Base-by-base conservation (phyloP, 37 sponge, comb jelly and placozoan genomes). In the Beroe ovata region DNA sequence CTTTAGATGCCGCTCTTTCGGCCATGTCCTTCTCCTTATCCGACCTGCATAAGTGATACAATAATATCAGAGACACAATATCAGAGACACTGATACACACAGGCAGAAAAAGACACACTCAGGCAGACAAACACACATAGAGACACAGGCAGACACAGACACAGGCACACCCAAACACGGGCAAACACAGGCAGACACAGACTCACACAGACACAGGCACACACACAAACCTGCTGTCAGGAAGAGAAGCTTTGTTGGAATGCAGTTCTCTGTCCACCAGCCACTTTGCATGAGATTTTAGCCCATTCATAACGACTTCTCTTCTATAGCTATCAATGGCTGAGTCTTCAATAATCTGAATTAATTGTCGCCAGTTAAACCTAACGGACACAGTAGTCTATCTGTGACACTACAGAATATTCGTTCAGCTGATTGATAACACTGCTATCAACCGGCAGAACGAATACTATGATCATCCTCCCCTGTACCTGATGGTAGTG, bases 401-500 rank as follows among this genome's bases (percentile, higher is more conserved):
- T 19, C 59, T 11, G 11, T 58, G 11, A 58, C 59, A 58, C 59
- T 19, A 58, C 59, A 58, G 18, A 18, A n/a, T n/a, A n/a, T n/a
- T n/a, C n/a, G n/a, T n/a, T n/a, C n/a, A n/a, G n/a, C n/a, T n/a
- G n/a, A n/a, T n/a, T n/a, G n/a, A n/a, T n/a, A n/a, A n/a, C n/a
- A n/a, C n/a, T n/a, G n/a, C n/a, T n/a, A n/a, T n/a, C n/a, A n/a
- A n/a, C n/a, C n/a, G n/a, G n/a, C n/a, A n/a, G n/a, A n/a, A n/a
- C n/a, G n/a, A n/a, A n/a, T n/a, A n/a, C n/a, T n/a, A n/a, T n/a
- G n/a, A n/a, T n/a, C n/a, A n/a, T n/a, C n/a, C n/a, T n/a, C n/a
- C n/a, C n/a, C n/a, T n/a, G 8, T 41, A 77, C 84, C 84, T 77
- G 84, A 23, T 77, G 35, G 21, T 77, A 77, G 28, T 77, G 84